These are phyloP conservation scores for Lapara coniferarum DNA, from an alignment of 2,888 invertebrate genomes.

Conservation along the genomic window DNA sequence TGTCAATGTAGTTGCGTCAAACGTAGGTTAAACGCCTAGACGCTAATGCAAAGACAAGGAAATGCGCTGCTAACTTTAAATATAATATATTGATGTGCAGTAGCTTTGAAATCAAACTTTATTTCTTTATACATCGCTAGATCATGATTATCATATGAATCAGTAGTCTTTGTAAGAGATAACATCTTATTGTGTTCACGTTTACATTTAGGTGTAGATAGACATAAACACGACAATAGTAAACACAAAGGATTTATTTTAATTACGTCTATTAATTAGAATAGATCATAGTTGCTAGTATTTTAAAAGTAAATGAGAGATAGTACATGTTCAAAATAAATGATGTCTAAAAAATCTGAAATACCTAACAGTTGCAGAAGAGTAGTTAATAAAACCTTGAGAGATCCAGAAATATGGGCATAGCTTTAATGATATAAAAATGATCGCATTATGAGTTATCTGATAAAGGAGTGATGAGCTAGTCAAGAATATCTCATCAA, in stretches of 20 bases:
- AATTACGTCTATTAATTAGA: slow-evolving; percentile 12
- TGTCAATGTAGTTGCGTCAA: too few species aligned
- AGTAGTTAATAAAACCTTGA: background rate
- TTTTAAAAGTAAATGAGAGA: background rate
- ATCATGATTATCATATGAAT: slow-evolving; percentile 10
- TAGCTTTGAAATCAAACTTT: slow-evolving; percentile 7
- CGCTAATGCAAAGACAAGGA: background rate
- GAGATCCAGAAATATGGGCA: background rate
- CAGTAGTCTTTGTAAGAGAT: slow-evolving; percentile 12
- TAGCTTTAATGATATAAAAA: slow-evolving; percentile 32
- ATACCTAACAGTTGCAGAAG: background rate
- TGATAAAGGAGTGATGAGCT: slow-evolving; percentile 23
- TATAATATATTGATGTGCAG: background rate
- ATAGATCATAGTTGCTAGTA: slow-evolving; percentile 8
- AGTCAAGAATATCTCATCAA: slow-evolving; percentile 16
- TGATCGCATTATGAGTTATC: slow-evolving; percentile 16
- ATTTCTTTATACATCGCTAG: background rate
- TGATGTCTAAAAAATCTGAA: background rate
- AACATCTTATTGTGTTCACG: slow-evolving; percentile 17
- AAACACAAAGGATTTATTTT: slow-evolving; percentile 17
- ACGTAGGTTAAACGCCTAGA: background rate
- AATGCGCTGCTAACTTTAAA: background rate
- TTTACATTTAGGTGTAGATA: slow-evolving; percentile 11
- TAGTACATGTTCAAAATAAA: background rate
- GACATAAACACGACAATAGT: slow-evolving; percentile 2